Evolutionary conservation across 2,113 vertebrate species (phyloP).

Genomic region (Microcebus griseorufus): DNA sequence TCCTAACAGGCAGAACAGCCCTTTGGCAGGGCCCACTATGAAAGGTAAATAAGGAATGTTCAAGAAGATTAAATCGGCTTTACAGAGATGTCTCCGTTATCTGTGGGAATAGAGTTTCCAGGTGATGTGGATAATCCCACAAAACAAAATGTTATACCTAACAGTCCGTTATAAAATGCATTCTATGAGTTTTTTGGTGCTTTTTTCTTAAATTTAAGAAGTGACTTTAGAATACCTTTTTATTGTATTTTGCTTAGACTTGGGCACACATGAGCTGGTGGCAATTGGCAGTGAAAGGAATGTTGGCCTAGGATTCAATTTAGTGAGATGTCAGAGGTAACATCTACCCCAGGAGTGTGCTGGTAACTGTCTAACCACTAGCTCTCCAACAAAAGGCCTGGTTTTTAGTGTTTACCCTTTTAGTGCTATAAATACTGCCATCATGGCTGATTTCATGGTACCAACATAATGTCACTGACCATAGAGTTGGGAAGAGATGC

Average conservation of each 20-base stretch:
- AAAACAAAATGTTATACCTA: not conserved
- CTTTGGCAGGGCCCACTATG: not conserved
- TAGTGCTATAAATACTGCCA: not conserved
- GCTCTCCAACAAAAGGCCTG: constrained; percentile 7
- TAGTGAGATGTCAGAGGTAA: not conserved
- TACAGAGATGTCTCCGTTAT: not conserved
- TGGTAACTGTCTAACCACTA: constrained; percentile 23
- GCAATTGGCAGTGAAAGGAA: not conserved
- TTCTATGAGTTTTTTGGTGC: not conserved
- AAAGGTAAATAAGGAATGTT: not conserved
- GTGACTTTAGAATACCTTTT: not conserved
- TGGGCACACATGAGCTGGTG: not conserved
- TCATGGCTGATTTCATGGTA: not conserved
- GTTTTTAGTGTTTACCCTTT: not conserved
- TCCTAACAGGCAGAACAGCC: not conserved
- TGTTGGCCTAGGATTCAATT: not conserved
- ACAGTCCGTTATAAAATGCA: not conserved
- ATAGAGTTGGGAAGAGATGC: not conserved
- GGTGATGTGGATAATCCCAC: not conserved
- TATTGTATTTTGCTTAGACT: not conserved
- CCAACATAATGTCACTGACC: not conserved
- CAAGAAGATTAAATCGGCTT: not conserved
- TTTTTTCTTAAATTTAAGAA: not conserved
- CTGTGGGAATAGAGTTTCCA: not conserved
- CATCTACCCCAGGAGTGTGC: not conserved